These are phyloP conservation scores for Lamprotornis superbus DNA, from an alignment of 2,113 vertebrate species.

Conservation along the genomic window DNA sequence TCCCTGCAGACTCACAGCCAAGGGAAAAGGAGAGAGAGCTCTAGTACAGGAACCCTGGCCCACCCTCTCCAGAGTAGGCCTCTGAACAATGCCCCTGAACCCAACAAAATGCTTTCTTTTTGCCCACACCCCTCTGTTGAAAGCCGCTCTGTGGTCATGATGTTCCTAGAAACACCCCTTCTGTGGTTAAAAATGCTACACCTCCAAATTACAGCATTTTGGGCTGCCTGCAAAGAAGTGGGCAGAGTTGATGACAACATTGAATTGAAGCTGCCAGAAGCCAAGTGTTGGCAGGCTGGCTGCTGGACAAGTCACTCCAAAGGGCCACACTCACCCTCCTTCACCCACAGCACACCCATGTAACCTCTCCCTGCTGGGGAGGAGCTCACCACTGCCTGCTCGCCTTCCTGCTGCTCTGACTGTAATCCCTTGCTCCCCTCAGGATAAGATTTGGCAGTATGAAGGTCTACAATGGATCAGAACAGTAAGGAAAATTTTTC, in stretches of 20 bases:
- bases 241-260: not conserved
- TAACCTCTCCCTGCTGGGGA: fast-evolving
- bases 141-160: not conserved
- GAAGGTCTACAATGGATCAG: not conserved
- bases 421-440: fast-evolving
- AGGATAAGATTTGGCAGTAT: not conserved
- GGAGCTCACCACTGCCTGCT: not conserved
- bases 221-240: not conserved
- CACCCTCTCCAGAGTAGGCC: not conserved
- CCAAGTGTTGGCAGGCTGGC: not conserved
- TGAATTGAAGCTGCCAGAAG: not conserved
- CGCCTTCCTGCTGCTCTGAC: not conserved
- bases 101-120: not conserved
- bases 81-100: fast-evolving
- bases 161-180: not conserved
- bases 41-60: not conserved
- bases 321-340: not conserved
- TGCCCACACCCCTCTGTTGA: not conserved
- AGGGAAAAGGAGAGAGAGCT: not conserved
- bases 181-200: not conserved
- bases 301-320: not conserved
- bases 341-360: not conserved
- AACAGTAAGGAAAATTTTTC: not conserved
- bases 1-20: not conserved
- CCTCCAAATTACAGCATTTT: not conserved